These are phyloP conservation scores for Brachynemurus nebulosus DNA, from an alignment of 2,888 invertebrate species.

Conservation along the genomic window DNA sequence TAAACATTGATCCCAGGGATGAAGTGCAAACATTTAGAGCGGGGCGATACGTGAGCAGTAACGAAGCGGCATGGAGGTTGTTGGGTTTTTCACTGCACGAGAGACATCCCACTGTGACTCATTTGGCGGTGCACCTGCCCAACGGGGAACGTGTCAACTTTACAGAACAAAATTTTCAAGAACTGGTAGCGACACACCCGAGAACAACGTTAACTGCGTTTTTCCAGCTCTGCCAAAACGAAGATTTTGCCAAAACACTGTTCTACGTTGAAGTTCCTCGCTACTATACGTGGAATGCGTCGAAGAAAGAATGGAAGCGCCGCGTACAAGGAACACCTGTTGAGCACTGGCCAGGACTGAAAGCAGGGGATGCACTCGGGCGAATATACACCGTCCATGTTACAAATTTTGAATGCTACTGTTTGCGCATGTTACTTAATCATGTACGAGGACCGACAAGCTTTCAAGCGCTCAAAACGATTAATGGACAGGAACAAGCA, in stretches of 20 bases:
- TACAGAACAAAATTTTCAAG: slow-evolving; percentile 21
- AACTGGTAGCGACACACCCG: slow-evolving; percentile 14
- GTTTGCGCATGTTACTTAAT: slow-evolving; percentile 21
- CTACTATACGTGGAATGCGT: background rate
- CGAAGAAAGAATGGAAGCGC: background rate
- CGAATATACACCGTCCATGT: slow-evolving; percentile 21
- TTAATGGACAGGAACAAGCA: slow-evolving; percentile 22
- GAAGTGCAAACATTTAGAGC: slow-evolving; percentile 22
- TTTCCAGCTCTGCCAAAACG: background rate
- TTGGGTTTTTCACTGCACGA: slow-evolving; percentile 21
- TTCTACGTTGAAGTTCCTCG: slow-evolving; percentile 18
- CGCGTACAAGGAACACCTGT: background rate
- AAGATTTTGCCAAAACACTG: slow-evolving; percentile 9
- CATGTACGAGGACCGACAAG: slow-evolving; percentile 21
- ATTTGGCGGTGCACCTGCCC: slow-evolving; percentile 17
- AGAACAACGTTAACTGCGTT: slow-evolving; percentile 17
- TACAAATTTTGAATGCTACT: slow-evolving; percentile 20
- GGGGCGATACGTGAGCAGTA: slow-evolving; percentile 20
- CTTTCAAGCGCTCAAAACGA: slow-evolving; percentile 19
- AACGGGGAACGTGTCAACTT: slow-evolving; percentile 23
- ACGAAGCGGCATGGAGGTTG: slow-evolving; percentile 21
- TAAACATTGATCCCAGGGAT: slow-evolving; percentile 16
- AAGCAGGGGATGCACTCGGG: slow-evolving; percentile 13
- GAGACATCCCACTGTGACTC: slow-evolving; percentile 17
- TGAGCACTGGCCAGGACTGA: background rate